Evolutionary conservation across 2,113 vertebrate genomes (phyloP), one percentile per base, ranked within the genome.

Genomic region (Otolemur garnettii): DNA sequence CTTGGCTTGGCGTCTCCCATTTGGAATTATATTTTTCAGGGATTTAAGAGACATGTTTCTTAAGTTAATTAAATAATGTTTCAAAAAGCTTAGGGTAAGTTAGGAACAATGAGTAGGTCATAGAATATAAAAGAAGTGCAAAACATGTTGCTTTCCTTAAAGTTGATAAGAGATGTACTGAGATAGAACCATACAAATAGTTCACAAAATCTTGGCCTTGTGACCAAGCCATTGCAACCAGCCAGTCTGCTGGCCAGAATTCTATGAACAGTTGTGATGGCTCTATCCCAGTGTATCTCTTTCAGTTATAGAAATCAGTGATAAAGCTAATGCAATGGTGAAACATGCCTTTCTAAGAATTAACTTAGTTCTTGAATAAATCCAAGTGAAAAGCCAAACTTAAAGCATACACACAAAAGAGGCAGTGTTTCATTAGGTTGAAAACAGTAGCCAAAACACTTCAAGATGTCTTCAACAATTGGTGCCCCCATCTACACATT

Each of bases 251-350:
- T 96, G 94, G 95, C 81, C 90, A 96, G 50, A 96, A 96, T 94
- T 95, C 88, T 85, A 19, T 85, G 77, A 97, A 96, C 72, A 91
- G 50, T 90, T 96, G 66, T 94, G 87, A 93, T 94, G 90, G 92
- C 92, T 83, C 75, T 79, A 91, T 80, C 69, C 93, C 87, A 97
- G 38, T 17, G 12, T 30, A 74, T 92, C 33, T 87, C 91, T 86
- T 90, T 96, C 50, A 92, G 28, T 85, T 95, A 62, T 2, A 92
- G 28, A 95, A 95, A 79, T 97, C 91, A 83, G 28, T 83, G 69
- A 96, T 45, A 71, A 84, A 69, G 26, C 53, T 59, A 88, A 94
- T 15, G 82, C 62, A 79, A 11, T 50, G 18, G 21, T 66, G 15
- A 93, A 77, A 93, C 11, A 79, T 75, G 2, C 17, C 33, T 87